phyloP scores from a whole-genome alignment of 2,888 invertebrate genomes.

The Toxonevra muliebris region DNA sequence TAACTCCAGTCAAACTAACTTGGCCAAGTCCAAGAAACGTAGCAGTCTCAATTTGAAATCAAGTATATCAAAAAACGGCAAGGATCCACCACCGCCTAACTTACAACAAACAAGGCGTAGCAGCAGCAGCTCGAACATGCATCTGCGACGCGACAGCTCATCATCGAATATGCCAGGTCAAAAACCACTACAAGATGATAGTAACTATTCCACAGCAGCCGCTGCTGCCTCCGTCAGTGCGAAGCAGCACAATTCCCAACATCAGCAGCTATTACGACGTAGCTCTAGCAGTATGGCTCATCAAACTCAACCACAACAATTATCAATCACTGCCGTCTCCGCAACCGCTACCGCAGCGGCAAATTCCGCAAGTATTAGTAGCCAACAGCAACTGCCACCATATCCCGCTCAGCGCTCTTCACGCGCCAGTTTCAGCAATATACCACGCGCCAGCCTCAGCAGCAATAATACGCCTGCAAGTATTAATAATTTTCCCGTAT shows the following conservation, averaged over 20 bases:
- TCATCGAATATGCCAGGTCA: too few species aligned
- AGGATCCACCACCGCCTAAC: slow-evolving; percentile 51
- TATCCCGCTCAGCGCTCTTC: slow-evolving; percentile 46
- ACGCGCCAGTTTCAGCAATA: slow-evolving; percentile 61
- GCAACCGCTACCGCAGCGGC: slow-evolving; percentile 24
- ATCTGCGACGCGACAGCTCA: slow-evolving; percentile 44
- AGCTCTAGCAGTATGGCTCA: slow-evolving; percentile 41
- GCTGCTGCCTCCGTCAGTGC: neutral
- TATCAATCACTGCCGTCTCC: slow-evolving; percentile 39
- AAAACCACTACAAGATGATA: too few species aligned
- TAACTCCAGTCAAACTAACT: slow-evolving; percentile 59
- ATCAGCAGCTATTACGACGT: slow-evolving; percentile 39
- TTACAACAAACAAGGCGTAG: slow-evolving; percentile 49
- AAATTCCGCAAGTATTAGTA: neutral
- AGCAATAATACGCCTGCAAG: slow-evolving; percentile 37
- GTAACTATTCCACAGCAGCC: too few species aligned
- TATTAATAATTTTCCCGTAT: slow-evolving; percentile 1
- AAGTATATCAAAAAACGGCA: slow-evolving; percentile 50
- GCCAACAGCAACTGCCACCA: slow-evolving; percentile 34
- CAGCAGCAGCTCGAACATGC: slow-evolving; percentile 60
- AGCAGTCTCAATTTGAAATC: slow-evolving; percentile 62
- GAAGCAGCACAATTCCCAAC: slow-evolving; percentile 25
- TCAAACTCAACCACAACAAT: slow-evolving; percentile 33
- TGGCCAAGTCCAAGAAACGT: slow-evolving; percentile 63
- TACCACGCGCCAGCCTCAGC: slow-evolving; percentile 63